Base-by-base conservation (phyloP, 2,888 invertebrate species). In the Mesorhabditis spiculigera region DNA sequence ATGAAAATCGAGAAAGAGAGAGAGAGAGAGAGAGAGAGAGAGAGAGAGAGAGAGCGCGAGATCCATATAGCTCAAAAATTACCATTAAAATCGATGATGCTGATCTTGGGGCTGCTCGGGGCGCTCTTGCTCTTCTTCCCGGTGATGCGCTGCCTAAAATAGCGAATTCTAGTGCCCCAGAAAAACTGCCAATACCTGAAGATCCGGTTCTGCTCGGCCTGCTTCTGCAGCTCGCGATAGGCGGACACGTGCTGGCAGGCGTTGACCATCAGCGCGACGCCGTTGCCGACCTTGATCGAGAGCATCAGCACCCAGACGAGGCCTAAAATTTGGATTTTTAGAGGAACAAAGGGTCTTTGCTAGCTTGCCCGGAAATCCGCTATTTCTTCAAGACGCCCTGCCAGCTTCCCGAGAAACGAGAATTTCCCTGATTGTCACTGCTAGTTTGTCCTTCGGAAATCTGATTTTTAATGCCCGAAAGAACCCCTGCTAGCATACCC, bases 231-330 rank as follows among this genome's bases (percentile, higher is more conserved):
- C 10, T 79, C 74, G 42, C 84, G 79, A 79, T 84, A 86, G n/a
- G 80, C 90, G 62, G 91, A 89, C 82, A 96, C 95, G 75, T 94
- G 89, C 83, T 92, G 91, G 82, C 93, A 93, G 0, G 95, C 95
- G 86, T 91, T 92, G 4, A 95, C 95, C 74, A 97, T 89, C 67
- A 96, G 91, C 43, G 95, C 90, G 68, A 97, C 91, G 73, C 93
- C 94, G 78, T 93, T 93, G 10, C 94, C 89, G 65, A 95, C 90
- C 82, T 89, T 88, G 68, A 81, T 68, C 6, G 73, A 61, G 66
- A 80, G 67, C 8, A 81, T 71, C 41, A 78, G 63, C 28, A 80
- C 64, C 79, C 80, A 81, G 13, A 73, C 73, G 58, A 80, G 71
- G 45, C 72, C 77, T 76, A 70, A 62, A 74, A 76, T 50, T 8